A percentile compares a stretch with the other conserved stretches of the same genome.
Evolutionary conservation across 2,797 vertebrate species (phyloP).

Genomic region (Kryptolebias ocellatus): DNA sequence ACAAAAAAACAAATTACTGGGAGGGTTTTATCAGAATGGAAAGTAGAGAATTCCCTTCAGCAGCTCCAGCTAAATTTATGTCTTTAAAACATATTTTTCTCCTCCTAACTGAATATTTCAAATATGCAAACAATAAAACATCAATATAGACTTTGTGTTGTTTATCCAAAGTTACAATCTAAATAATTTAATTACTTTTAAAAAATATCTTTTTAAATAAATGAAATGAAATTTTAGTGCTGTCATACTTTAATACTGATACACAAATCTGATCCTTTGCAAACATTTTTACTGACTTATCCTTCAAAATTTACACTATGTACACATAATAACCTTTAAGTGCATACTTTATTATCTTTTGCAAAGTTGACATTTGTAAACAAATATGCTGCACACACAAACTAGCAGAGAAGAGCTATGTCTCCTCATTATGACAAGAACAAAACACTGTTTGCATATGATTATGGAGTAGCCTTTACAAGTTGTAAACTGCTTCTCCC

Average conservation of each 20-base stretch:
- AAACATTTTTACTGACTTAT: not conserved
- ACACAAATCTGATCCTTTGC: too few relatives aligned
- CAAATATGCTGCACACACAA: too few relatives aligned
- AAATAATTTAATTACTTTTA: too few relatives aligned
- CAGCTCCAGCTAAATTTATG: not conserved
- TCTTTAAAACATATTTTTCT: too few relatives aligned
- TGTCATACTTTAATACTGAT: too few relatives aligned
- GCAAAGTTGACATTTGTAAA: too few relatives aligned
- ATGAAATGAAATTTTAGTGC: too few relatives aligned
- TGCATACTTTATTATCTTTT: not conserved
- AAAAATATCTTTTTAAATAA: too few relatives aligned
- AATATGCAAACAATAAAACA: not conserved
- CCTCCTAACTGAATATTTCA: not conserved
- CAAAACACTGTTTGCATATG: not conserved
- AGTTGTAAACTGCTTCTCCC: not conserved
- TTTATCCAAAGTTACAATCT: too few relatives aligned
- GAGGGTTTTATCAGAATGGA: too few relatives aligned
- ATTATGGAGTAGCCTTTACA: not conserved
- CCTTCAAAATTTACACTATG: not conserved
- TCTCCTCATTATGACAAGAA: not conserved
- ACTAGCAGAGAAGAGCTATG: too few relatives aligned
- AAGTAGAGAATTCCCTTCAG: not conserved
- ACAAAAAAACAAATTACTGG: too few relatives aligned
- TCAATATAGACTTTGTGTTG: not conserved
- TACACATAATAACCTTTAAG: not conserved